These are phyloP conservation scores for Drosophila orena DNA, from an alignment of 1,140 invertebrate species.

Conservation along the genomic window DNA sequence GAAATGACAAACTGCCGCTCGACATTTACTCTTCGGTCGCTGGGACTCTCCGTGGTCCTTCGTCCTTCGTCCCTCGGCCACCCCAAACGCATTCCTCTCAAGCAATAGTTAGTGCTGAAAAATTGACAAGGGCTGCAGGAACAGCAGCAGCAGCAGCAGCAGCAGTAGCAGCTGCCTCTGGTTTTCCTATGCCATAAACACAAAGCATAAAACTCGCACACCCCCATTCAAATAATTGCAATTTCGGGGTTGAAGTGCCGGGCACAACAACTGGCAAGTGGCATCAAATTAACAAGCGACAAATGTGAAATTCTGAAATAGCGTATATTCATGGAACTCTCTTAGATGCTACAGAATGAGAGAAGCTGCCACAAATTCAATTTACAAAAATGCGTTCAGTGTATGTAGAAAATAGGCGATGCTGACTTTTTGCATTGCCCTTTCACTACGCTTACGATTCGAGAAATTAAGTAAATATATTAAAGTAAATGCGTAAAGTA, in stretches of 20 bases:
- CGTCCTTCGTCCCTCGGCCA: conserved; percentile 26
- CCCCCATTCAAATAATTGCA: conserved; percentile 43
- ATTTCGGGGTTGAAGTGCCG: conserved; percentile 40
- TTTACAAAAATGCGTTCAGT: conserved; percentile 18
- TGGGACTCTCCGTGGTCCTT: conserved; percentile 3
- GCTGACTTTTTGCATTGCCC: conserved; percentile 29
- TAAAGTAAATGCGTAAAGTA: conserved; percentile 29
- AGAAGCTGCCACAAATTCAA: conserved; percentile 31
- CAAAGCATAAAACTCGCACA: conserved; percentile 39
- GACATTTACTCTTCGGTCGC: conserved; percentile 34
- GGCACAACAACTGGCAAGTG: conserved; percentile 26
- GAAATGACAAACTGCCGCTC: conserved; percentile 37
- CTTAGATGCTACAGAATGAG: conserved; percentile 35
- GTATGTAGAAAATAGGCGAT: background rate
- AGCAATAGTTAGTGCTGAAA: conserved; percentile 45
- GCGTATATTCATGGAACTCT: conserved; percentile 59
- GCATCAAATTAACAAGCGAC: conserved; percentile 18
- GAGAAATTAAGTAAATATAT: conserved; percentile 38
- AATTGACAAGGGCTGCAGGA: conserved; percentile 48
- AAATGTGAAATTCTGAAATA: conserved; percentile 24
- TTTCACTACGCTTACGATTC: conserved; percentile 22
- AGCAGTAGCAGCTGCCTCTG: conserved; percentile 52
- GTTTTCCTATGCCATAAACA: conserved; percentile 33
- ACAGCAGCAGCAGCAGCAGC: conserved; percentile 51
- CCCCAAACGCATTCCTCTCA: conserved; percentile 28